These are phyloP conservation scores for Aurelia coerulea DNA, from an alignment of 30 jellyfish, hydroid and myxozoan genomes.

Conservation along the genomic window DNA sequence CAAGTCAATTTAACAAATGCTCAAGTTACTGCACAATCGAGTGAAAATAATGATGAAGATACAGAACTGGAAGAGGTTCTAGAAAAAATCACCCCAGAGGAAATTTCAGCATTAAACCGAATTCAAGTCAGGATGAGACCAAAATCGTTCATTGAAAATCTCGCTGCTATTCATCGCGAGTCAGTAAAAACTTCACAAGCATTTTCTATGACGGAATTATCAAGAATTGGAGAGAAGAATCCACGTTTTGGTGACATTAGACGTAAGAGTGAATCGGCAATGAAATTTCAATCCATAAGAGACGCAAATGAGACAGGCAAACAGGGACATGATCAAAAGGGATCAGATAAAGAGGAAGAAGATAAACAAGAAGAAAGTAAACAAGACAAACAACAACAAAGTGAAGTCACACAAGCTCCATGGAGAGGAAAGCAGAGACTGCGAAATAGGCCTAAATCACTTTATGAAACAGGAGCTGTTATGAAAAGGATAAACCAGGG, in stretches of 20 bases:
- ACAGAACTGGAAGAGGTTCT: constrained; percentile 18
- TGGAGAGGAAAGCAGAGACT: constrained; percentile 37
- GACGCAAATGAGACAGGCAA: background rate
- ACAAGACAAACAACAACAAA: background rate
- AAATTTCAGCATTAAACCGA: constrained; percentile 56
- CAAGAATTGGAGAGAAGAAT: constrained; percentile 6
- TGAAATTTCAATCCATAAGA: background rate
- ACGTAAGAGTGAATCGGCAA: background rate
- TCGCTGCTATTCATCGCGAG: constrained; percentile 70
- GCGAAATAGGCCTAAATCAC: constrained; percentile 43
- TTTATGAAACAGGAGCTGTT: constrained; percentile 58
- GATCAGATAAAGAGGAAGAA: background rate
- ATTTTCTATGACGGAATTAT: constrained; percentile 35
- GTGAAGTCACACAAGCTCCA: background rate
- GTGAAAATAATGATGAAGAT: background rate
- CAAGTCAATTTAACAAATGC: constrained; percentile 12
- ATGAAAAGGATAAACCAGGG: constrained; percentile 1
- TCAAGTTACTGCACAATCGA: background rate
- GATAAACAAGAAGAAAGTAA: background rate
- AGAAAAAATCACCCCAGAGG: constrained; percentile 40
- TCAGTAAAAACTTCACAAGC: constrained; percentile 20
- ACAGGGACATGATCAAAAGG: background rate
- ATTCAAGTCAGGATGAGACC: constrained; percentile 56
- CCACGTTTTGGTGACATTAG: background rate
- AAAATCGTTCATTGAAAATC: constrained; percentile 55